Conservation (phyloP, 2,888 invertebrate genomes). For the Lycocerus yunnanus region DNA sequence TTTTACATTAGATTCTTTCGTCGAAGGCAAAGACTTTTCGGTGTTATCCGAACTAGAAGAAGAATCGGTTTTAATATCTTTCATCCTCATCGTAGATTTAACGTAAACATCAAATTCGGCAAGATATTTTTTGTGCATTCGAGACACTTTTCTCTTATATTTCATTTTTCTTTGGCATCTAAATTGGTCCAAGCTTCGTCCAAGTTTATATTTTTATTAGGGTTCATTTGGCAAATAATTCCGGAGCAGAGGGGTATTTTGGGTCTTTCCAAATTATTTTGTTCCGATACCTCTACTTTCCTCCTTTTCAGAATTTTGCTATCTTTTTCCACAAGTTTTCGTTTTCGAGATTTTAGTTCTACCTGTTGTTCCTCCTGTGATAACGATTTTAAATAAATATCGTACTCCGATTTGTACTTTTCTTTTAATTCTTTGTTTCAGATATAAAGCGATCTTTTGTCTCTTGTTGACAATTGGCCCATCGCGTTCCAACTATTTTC, state of each 20-base stretch:
- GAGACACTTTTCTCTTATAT: background rate
- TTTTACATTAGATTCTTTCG: background rate
- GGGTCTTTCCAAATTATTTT: background rate
- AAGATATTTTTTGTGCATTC: background rate
- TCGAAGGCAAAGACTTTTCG: background rate
- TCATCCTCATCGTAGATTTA: background rate
- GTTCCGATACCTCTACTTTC: background rate
- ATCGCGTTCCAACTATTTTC: background rate
- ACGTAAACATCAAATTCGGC: background rate
- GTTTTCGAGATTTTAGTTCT: background rate
- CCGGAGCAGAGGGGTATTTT: background rate
- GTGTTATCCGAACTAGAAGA: background rate
- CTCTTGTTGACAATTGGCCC: background rate
- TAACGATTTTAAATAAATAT: background rate
- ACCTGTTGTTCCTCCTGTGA: background rate
- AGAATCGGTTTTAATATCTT: background rate
- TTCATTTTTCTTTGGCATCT: background rate
- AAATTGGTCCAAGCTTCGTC: background rate
- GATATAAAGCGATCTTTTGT: background rate
- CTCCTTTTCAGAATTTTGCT: background rate
- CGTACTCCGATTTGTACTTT: background rate
- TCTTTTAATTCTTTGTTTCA: background rate
- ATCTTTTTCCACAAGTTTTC: background rate
- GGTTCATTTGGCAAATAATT: background rate
- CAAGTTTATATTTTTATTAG: background rate